These are phyloP conservation scores for Drosophila planitibia DNA, from an alignment of 2,888 invertebrate genomes.

Conservation along the genomic window DNA sequence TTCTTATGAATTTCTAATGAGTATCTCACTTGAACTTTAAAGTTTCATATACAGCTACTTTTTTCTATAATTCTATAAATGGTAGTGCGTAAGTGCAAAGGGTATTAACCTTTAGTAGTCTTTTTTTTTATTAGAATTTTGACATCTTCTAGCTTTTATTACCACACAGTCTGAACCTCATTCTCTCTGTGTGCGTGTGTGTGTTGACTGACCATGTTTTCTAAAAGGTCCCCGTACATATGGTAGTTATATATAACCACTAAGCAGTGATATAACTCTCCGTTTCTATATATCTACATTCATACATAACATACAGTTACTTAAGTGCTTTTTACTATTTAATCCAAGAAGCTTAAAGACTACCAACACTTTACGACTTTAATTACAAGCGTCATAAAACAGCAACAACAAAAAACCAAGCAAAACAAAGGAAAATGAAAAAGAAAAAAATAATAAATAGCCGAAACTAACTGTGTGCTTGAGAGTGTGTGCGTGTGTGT, in stretches of 20 bases:
- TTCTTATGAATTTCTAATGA: background rate
- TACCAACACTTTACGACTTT: constrained; percentile 63
- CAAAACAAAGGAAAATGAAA: constrained; percentile 12
- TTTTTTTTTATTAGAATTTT: constrained; percentile 6
- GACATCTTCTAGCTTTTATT: constrained; percentile 21
- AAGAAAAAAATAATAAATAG: constrained; percentile 35
- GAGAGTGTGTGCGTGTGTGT: constrained; percentile 8
- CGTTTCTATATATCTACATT: constrained; percentile 7
- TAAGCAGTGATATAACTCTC: constrained; percentile 15
- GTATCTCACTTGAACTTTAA: background rate
- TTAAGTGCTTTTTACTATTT: constrained; percentile 53
- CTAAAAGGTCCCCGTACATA: constrained; percentile 6
- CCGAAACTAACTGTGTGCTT: constrained; percentile 22
- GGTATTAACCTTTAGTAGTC: constrained; percentile 31
- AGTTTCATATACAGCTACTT: constrained; percentile 17
- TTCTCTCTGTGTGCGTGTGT: background rate
- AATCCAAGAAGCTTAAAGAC: constrained; percentile 52
- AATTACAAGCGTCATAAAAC: constrained; percentile 62
- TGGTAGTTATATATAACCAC: background rate
- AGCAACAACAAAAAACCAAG: constrained; percentile 22
- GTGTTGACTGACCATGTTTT: constrained; percentile 3
- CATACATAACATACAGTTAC: constrained; percentile 42
- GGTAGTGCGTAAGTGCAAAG: constrained; percentile 3
- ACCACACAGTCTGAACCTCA: constrained; percentile 1
- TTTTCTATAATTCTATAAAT: background rate